Evolutionary conservation across 2,888 invertebrate genomes (phyloP).

Genomic region (Holacanthella duospinosa): DNA sequence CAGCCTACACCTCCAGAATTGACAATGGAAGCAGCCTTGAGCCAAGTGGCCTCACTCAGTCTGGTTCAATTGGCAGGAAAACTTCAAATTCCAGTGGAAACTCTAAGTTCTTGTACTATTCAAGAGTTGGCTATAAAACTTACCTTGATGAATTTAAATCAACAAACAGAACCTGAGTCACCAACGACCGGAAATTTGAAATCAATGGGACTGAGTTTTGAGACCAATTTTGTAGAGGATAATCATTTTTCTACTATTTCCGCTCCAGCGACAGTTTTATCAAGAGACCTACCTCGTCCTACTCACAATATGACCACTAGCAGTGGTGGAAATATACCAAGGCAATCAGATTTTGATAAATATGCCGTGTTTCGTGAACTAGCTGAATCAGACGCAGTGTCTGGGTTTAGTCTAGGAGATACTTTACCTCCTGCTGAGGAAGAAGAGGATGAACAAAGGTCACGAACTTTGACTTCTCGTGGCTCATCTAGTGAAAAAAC

Average conservation of each 20-base stretch:
- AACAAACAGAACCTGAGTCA: neutral
- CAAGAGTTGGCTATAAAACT: constrained; percentile 74
- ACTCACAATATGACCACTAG: neutral
- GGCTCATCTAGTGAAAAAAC: constrained; percentile 36
- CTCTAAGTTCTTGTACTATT: constrained; percentile 72
- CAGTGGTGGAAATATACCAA: neutral
- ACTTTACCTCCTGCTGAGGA: constrained; percentile 12
- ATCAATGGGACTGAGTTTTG: neutral
- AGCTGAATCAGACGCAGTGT: constrained; percentile 55
- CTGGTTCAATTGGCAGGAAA: constrained; percentile 67
- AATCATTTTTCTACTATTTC: constrained; percentile 44
- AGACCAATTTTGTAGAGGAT: constrained; percentile 10
- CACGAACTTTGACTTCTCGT: constrained; percentile 12
- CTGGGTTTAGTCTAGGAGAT: constrained; percentile 27
- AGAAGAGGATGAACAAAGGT: constrained; percentile 35
- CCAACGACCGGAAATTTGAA: neutral
- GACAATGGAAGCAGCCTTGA: constrained; percentile 47
- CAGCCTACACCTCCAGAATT: constrained; percentile 5
- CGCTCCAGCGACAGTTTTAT: constrained; percentile 38
- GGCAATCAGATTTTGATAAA: constrained; percentile 50
- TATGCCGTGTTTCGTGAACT: constrained; percentile 79
- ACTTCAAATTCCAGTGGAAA: constrained; percentile 63
- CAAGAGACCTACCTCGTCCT: neutral
- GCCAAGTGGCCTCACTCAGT: constrained; percentile 68
- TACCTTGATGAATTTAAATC: constrained; percentile 46